Percentiles rank a stretch among this genome's conserved stretches.
These are phyloP conservation scores for Drosophila nr. perissopoda DNA, from an alignment of 2,888 invertebrate species.

Conservation along the genomic window DNA sequence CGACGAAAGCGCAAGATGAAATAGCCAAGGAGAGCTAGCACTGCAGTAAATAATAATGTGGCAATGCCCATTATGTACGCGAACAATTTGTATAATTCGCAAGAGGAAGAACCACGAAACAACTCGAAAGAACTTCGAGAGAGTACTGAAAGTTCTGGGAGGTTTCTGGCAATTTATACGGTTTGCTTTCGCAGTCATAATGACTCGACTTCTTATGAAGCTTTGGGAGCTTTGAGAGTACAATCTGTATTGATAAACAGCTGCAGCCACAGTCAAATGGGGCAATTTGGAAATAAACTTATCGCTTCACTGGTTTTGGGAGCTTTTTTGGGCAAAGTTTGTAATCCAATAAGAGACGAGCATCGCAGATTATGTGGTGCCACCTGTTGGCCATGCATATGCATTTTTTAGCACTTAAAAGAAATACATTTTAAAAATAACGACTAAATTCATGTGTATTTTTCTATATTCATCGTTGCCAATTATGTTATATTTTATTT, in stretches of 20 bases:
- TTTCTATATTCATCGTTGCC: not conserved
- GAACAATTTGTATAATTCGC: not conserved
- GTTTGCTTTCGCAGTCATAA: slow-evolving; percentile 1
- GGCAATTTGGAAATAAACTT: not conserved
- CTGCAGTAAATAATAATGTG: slow-evolving; percentile 2
- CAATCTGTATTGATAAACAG: not conserved
- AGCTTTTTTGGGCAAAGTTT: not conserved
- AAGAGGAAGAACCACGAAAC: rapidly evolving
- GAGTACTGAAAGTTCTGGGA: not conserved
- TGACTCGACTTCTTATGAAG: not conserved
- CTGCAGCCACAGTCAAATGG: not conserved
- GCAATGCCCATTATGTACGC: slow-evolving; percentile 4
- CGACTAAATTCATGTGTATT: too few relatives aligned
- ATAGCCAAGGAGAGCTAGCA: not conserved
- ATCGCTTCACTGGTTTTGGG: not conserved
- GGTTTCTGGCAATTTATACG: not conserved
- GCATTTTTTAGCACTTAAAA: not conserved
- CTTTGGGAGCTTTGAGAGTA: not conserved
- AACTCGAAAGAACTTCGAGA: not conserved
- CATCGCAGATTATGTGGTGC: not conserved
- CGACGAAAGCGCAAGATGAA: slow-evolving; percentile 37
- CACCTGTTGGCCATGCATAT: not conserved
- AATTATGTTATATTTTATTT: not conserved
- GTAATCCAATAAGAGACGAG: too few relatives aligned
- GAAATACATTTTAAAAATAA: not conserved